These are phyloP conservation scores for Coracopsis vasa DNA, from an alignment of 2,113 vertebrate species.

Conservation along the genomic window DNA sequence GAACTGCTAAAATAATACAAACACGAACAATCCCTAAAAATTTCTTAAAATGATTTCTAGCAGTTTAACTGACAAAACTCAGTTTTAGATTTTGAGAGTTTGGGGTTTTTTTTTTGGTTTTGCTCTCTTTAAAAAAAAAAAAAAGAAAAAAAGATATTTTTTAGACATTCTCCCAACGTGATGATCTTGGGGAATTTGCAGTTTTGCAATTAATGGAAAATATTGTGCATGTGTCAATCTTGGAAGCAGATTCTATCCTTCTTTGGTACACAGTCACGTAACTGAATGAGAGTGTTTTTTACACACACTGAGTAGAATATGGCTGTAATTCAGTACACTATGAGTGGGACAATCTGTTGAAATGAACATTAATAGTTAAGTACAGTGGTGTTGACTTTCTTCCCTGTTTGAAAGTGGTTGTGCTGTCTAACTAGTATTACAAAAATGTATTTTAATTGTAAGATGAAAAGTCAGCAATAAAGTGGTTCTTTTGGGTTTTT, in stretches of 20 bases:
- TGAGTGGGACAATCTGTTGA: neutral
- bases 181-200: neutral
- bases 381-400: neutral
- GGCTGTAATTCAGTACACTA: neutral
- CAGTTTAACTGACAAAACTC: neutral
- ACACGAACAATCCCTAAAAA: conserved; percentile 22
- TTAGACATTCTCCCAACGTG: neutral
- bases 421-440: neutral
- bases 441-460: neutral
- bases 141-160: neutral
- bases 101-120: neutral
- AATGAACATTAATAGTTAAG: neutral
- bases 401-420: neutral
- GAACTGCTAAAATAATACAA: conserved; percentile 52
- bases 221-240: neutral
- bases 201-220: conserved; percentile 1
- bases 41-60: conserved; percentile 23
- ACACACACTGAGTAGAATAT: neutral
- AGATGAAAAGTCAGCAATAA: neutral
- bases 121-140: neutral
- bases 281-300: neutral
- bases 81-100: neutral
- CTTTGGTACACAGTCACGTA: neutral
- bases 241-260: neutral
- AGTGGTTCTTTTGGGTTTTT: neutral